Conservation (phyloP, 2,113 vertebrate genomes). For the Typhlomys cinereus region DNA sequence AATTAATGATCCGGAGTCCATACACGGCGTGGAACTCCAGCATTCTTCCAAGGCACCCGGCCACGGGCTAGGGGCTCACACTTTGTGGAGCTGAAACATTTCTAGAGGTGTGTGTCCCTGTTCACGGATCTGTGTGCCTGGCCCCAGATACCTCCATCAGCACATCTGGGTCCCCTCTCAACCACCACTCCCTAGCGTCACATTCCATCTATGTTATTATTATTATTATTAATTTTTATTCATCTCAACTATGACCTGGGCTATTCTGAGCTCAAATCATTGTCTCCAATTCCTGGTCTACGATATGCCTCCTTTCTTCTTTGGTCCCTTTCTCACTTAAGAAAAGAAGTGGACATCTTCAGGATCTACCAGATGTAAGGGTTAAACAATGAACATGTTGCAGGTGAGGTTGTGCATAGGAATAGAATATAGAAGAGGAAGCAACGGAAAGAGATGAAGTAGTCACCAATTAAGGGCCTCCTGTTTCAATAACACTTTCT, state of each 20-base stretch:
- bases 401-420: neutral
- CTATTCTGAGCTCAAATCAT: neutral
- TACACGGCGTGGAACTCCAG: conserved; percentile 37
- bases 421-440: neutral
- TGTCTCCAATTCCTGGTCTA: neutral
- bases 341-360: neutral
- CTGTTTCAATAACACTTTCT: conserved; percentile 45
- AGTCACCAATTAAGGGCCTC: neutral
- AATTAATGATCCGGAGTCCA: conserved; percentile 60
- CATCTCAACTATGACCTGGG: neutral
- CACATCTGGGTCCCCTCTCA: neutral
- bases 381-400: neutral
- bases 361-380: too few relatives aligned
- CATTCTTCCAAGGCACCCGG: conserved; percentile 38
- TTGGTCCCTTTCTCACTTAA: neutral
- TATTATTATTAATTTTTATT: neutral
- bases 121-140: neutral
- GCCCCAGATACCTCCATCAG: neutral
- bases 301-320: neutral
- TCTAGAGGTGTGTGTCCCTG: neutral
- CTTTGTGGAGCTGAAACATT: neutral
- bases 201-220: neutral
- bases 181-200: neutral
- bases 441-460: neutral
- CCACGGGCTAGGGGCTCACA: neutral